Conservation (phyloP, 30 jellyfish, hydroid and myxozoan species). For the Cassiopea andromeda region DNA sequence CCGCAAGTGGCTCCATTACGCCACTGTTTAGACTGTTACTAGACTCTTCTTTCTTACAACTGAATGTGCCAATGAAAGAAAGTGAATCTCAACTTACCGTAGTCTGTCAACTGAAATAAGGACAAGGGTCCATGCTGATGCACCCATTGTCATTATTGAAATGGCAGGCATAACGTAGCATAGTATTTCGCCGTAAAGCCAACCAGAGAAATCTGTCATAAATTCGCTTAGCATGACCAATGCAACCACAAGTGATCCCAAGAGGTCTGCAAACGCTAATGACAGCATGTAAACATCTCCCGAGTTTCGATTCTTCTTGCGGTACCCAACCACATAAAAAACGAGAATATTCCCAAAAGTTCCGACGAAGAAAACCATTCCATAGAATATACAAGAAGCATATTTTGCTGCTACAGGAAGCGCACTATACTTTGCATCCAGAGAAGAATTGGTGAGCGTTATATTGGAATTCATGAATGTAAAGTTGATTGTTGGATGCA, state of each 20-base stretch:
- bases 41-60: no score
- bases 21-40: no score
- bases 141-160: conserved; percentile 13
- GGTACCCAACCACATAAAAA: conserved; percentile 53
- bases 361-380: conserved; percentile 40
- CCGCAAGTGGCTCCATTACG: no score
- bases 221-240: conserved; percentile 36
- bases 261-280: conserved; percentile 46
- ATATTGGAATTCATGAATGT: no score
- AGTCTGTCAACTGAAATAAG: conserved; percentile 56
- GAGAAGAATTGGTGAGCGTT: no score
- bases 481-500: no score
- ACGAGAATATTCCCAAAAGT: conserved; percentile 64
- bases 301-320: conserved; percentile 37
- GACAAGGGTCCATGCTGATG: conserved; percentile 55
- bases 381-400: conserved; percentile 26
- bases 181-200: conserved; percentile 62
- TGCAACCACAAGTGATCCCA: conserved; percentile 52
- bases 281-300: conserved; percentile 58
- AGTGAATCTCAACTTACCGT: conserved; percentile 6
- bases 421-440: neutral
- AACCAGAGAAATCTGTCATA: neutral
- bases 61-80: no score
- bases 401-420: conserved; percentile 9
- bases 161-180: conserved; percentile 60